These are phyloP conservation scores for Danaus chrysippus DNA, from an alignment of 2,888 invertebrate genomes.

Conservation along the genomic window DNA sequence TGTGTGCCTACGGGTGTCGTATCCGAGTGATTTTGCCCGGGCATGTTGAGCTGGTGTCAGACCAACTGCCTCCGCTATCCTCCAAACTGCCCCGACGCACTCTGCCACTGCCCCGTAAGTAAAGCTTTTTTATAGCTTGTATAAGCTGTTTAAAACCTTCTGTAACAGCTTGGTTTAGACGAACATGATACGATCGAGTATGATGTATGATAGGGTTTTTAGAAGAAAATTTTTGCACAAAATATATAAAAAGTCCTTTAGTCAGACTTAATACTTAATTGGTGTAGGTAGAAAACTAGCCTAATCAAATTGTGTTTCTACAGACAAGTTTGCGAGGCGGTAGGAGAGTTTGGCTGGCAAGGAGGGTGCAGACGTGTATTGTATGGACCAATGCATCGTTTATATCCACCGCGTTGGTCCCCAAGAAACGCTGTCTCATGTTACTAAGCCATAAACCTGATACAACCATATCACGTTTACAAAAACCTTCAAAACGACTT, in stretches of 20 bases:
- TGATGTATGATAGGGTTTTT: too few relatives aligned
- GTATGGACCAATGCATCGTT: slow-evolving; percentile 91
- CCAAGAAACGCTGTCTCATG: slow-evolving; percentile 85
- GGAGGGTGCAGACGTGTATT: slow-evolving; percentile 89
- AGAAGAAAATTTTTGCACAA: too few relatives aligned
- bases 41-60: slow-evolving; percentile 91
- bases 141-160: too few relatives aligned
- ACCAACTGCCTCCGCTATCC: slow-evolving; percentile 92
- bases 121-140: slow-evolving; percentile 17
- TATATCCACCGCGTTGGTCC: slow-evolving; percentile 87
- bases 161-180: too few relatives aligned
- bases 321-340: slow-evolving; percentile 89
- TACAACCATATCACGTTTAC: too few relatives aligned
- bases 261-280: too few relatives aligned
- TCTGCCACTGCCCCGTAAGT: slow-evolving; percentile 92
- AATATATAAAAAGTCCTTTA: too few relatives aligned
- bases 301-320: slow-evolving; percentile 31
- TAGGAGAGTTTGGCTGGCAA: slow-evolving; percentile 86
- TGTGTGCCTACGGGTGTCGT: slow-evolving; percentile 83
- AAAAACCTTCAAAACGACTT: too few relatives aligned
- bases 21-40: slow-evolving; percentile 83
- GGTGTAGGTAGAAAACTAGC: not conserved
- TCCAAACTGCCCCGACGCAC: slow-evolving; percentile 87
- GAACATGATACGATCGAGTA: too few relatives aligned
- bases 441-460: slow-evolving; percentile 47